Evolutionary conservation across 2,113 vertebrate species (phyloP).

Genomic region (Pionites leucogaster): DNA sequence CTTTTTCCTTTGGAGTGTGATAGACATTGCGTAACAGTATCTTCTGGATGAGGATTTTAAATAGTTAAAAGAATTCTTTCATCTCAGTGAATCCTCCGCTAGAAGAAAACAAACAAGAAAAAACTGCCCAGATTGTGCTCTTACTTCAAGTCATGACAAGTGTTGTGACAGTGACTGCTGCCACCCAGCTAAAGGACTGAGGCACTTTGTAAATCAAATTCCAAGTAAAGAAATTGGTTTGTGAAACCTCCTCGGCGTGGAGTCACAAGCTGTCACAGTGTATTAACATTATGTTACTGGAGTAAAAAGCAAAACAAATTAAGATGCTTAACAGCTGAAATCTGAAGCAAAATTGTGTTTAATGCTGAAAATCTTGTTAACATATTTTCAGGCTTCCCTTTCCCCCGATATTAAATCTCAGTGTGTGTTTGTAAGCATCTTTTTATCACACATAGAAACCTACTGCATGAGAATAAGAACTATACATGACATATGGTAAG

Average conservation of each 20-base stretch:
- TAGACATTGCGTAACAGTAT: background rate
- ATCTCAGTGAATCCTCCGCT: background rate
- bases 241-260: constrained; percentile 42
- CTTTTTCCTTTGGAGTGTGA: background rate
- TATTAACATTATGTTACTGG: constrained; percentile 71
- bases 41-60: background rate
- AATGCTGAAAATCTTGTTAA: constrained; percentile 77
- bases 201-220: constrained; percentile 78
- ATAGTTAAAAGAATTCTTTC: constrained; percentile 49
- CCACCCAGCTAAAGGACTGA: constrained; percentile 67
- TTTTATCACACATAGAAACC: constrained; percentile 29
- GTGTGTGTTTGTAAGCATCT: constrained; percentile 48
- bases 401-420: constrained; percentile 55
- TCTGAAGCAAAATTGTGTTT: constrained; percentile 75
- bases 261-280: constrained; percentile 71
- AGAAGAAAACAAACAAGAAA: constrained; percentile 23
- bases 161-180: constrained; percentile 36
- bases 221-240: constrained; percentile 71
- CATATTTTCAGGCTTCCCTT: constrained; percentile 69
- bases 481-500: background rate
- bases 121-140: constrained; percentile 1
- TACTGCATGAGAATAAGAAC: background rate
- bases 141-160: constrained; percentile 50
- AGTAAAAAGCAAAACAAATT: constrained; percentile 78
- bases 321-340: constrained; percentile 79